Evolutionary conservation across 2,113 vertebrate genomes (phyloP).

Genomic region (Merops nubicus): DNA sequence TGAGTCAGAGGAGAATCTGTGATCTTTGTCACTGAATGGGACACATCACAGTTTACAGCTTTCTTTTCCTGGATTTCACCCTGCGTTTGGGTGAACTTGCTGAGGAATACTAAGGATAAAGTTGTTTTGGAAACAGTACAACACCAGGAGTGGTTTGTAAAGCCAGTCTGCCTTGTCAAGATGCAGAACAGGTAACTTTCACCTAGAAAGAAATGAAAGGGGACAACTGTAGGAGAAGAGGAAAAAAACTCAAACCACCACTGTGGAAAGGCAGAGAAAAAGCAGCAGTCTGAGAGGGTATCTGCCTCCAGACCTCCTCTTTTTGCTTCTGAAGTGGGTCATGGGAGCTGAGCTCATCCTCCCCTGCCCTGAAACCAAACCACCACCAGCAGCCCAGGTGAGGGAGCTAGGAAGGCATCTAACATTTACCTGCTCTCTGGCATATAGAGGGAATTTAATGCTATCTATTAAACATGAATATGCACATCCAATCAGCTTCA

Average conservation of each 20-base stretch:
- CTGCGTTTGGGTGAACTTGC: not conserved
- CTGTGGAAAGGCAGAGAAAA: not conserved
- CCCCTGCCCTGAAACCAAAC: not conserved
- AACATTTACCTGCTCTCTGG: not conserved
- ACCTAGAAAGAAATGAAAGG: not conserved
- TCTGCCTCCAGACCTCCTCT: not conserved
- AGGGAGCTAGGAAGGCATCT: not conserved
- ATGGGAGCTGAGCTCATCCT: not conserved
- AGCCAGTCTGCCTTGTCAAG: not conserved
- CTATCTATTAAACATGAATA: not conserved
- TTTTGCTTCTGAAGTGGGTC: not conserved
- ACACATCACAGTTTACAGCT: not conserved
- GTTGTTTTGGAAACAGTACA: not conserved
- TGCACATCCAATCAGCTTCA: not conserved
- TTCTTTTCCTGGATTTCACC: not conserved
- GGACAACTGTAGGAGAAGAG: not conserved
- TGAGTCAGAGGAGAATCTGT: slow-evolving; percentile 44
- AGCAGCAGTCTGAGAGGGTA: not conserved
- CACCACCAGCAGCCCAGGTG: not conserved
- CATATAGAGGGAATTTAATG: not conserved
- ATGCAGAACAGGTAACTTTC: not conserved
- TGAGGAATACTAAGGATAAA: not conserved
- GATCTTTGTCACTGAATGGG: slow-evolving; percentile 47
- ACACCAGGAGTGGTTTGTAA: not conserved
- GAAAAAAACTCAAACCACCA: not conserved